Conservation (phyloP, 2,888 invertebrate species). For the Eulithis prunata region DNA sequence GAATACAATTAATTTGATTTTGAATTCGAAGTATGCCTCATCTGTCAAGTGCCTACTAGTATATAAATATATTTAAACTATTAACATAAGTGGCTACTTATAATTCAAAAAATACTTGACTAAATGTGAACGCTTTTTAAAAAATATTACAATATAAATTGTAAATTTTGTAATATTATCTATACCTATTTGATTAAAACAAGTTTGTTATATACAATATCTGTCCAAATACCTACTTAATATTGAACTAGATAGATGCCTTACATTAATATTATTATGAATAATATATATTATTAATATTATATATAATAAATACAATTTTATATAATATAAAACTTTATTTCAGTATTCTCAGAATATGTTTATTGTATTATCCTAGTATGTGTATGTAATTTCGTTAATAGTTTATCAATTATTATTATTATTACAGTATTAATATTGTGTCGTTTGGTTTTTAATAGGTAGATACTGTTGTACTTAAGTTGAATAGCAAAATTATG, state of each 20-base stretch:
- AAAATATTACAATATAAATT: constrained; percentile 10
- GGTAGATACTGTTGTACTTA: constrained; percentile 42
- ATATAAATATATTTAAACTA: constrained; percentile 41
- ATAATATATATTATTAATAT: too few species aligned
- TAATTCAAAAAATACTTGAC: constrained; percentile 19
- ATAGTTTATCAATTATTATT: constrained; percentile 16
- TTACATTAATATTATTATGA: constrained; percentile 13
- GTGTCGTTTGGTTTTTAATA: constrained; percentile 29
- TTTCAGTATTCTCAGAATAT: constrained; percentile 28
- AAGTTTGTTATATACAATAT: not conserved
- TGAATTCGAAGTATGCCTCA: constrained; percentile 38
- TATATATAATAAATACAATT: not conserved
- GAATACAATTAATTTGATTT: not conserved
- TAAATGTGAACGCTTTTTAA: constrained; percentile 1
- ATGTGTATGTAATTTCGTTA: constrained; percentile 12
- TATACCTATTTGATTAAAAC: too few species aligned
- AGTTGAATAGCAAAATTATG: constrained; percentile 26
- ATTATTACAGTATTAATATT: constrained; percentile 38
- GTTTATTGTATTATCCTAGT: constrained; percentile 21
- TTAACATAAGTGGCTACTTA: constrained; percentile 28
- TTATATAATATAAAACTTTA: constrained; percentile 6
- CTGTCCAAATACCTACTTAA: constrained; percentile 14
- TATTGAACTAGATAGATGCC: constrained; percentile 19
- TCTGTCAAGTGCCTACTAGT: constrained; percentile 71
- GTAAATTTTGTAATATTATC: too few species aligned